These are phyloP conservation scores for Antheraea mylitta DNA, from an alignment of 1,140 invertebrate genomes.

Conservation along the genomic window DNA sequence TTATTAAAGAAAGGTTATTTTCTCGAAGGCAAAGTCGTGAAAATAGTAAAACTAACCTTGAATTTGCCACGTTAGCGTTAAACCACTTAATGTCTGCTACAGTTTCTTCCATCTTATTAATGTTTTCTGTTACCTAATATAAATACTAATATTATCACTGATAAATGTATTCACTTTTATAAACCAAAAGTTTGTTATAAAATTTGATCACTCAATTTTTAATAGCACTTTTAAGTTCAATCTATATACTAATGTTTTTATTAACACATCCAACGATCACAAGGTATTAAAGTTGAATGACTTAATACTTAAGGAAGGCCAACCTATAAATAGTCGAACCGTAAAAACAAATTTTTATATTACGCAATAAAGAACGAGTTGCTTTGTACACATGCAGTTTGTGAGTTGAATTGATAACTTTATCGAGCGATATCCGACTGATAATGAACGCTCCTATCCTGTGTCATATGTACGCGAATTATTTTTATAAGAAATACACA, in stretches of 20 bases:
- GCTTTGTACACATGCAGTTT: not conserved
- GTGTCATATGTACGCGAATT: not conserved
- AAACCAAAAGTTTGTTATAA: too few relatives aligned
- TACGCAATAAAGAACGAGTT: not conserved
- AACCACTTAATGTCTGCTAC: not conserved
- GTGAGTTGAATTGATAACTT: not conserved
- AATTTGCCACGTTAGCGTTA: not conserved
- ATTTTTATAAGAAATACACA: not conserved
- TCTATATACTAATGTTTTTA: not conserved
- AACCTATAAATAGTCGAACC: not conserved
- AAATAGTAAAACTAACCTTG: conserved; percentile 6
- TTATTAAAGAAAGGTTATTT: too few relatives aligned
- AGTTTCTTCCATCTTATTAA: conserved; percentile 1
- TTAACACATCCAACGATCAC: not conserved
- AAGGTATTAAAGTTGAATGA: not conserved
- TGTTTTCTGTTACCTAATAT: not conserved
- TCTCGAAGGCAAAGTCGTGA: too few relatives aligned
- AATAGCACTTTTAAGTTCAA: too few relatives aligned
- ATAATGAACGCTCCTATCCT: not conserved
- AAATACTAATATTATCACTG: not conserved
- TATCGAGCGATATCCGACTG: not conserved
- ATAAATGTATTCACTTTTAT: not conserved
- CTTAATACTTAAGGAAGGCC: not conserved
- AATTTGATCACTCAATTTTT: too few relatives aligned
- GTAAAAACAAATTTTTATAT: not conserved